A percentile compares a stretch with the other conserved stretches of the same genome.
phyloP scores from a whole-genome alignment of 2,797 vertebrate genomes.

The Tokudaia muenninki region DNA sequence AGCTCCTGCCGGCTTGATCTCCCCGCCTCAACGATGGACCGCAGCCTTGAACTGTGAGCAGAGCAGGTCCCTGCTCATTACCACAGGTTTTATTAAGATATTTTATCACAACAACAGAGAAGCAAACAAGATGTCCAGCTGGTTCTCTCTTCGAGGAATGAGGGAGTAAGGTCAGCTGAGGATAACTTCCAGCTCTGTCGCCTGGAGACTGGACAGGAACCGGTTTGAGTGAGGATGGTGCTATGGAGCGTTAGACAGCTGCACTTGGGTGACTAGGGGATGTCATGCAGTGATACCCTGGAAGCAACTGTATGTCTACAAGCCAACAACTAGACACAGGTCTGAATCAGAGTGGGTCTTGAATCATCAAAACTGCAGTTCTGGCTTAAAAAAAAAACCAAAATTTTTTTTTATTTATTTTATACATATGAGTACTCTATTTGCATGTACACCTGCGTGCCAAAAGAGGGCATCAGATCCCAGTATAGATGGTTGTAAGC shows the following conservation, averaged over 20 bases:
- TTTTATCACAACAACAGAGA: not conserved
- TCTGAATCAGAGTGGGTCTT: not conserved
- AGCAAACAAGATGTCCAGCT: no score
- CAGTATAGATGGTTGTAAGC: not conserved
- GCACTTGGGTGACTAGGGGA: not conserved
- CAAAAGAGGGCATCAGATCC: not conserved
- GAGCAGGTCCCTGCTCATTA: no score
- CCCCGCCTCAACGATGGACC: not conserved
- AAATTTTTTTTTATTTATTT: not conserved
- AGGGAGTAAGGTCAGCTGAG: not conserved
- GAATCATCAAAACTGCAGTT: not conserved
- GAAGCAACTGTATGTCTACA: not conserved
- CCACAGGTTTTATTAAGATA: not conserved
- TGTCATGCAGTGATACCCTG: not conserved
- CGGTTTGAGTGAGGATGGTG: not conserved
- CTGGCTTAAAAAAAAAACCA: not conserved
- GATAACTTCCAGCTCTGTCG: not conserved
- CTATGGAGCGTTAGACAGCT: not conserved
- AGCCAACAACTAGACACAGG: not conserved
- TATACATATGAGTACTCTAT: not conserved
- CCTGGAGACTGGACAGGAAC: not conserved
- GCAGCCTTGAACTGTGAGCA: not conserved
- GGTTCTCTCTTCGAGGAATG: not conserved
- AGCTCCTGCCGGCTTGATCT: not conserved
- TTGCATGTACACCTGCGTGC: not conserved